Base-by-base conservation (phyloP, 2,113 vertebrate species). In the Platanista minor region DNA sequence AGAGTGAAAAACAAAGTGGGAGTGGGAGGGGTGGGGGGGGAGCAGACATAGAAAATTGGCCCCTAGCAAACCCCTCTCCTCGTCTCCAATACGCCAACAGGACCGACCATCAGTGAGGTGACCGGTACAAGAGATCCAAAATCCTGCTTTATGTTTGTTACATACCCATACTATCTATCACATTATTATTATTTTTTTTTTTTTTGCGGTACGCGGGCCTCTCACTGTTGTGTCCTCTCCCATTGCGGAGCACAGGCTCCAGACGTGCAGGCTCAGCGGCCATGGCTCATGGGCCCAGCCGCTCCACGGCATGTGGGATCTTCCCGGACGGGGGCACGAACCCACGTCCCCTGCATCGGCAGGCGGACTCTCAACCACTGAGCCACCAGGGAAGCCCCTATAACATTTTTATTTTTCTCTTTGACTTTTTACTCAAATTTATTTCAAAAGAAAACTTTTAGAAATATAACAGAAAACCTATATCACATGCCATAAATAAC, bases 401-500 rank as follows among this genome's bases (percentile, higher is more conserved):
- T 61, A 62, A 4, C 3, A 2, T 14, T 85, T 92, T 67, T 62
- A 49, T 5, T 64, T 52, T 86, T 66, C 20, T 36, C 31, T 67
- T 96, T 88, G 59, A 77, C 77, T 64, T 92, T 92, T 72, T 72
- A 43, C 57, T 92, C 66, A 83, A 91, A 87, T 80, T 33, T 74
- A 95, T 29, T 93, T 83, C 21, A 92, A 74, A 92, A 71, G 21
- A 82, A 93, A 87, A 74, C 33, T 66, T 91, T 61, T 3, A 11
- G n/a, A 77, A 78, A 52, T 75, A 4, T 66, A 83, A 57, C n/a
- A 86, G 61, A 93, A 91, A 91, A 88, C 8, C 17, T 78, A 0
- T 71, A 83, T 88, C 84, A 36, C 8, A 64, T 78, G 39, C 83
- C 20, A 33, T 93, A 91, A 95, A 89, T 88, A 96, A 94, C 91